Evolutionary conservation across 2,113 vertebrate genomes (phyloP).

Genomic region (Malurus elegans): DNA sequence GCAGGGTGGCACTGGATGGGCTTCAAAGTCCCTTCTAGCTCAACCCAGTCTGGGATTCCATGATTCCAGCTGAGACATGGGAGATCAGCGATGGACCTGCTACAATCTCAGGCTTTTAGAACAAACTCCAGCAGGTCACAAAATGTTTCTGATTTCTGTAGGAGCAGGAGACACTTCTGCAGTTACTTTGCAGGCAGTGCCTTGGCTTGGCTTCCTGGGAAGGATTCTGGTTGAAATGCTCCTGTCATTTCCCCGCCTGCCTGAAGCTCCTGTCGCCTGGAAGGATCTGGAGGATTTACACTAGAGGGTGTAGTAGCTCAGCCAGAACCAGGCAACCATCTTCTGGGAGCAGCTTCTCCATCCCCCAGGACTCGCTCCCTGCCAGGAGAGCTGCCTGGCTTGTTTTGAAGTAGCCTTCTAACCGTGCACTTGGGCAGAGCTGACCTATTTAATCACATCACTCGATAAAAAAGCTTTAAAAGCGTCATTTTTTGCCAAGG

Average conservation of each 20-base stretch:
- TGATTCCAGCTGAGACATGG: neutral
- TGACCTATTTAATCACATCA: neutral
- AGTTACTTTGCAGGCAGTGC: neutral
- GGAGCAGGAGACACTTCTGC: neutral
- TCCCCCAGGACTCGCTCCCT: neutral
- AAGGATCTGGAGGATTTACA: neutral
- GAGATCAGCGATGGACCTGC: neutral
- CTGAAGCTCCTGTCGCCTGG: neutral
- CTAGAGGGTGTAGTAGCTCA: constrained; percentile 51
- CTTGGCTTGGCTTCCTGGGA: neutral
- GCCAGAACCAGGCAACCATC: constrained; percentile 12
- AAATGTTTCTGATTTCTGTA: neutral
- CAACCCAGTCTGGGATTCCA: neutral
- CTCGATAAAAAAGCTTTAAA: neutral
- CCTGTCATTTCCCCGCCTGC: neutral
- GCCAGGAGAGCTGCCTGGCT: neutral
- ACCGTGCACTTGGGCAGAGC: neutral
- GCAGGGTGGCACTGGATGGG: fast-evolving
- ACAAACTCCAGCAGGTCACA: fast-evolving
- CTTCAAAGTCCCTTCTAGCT: fast-evolving
- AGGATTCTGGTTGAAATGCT: neutral
- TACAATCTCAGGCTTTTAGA: neutral
- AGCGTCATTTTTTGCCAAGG: neutral
- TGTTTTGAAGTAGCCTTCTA: neutral
- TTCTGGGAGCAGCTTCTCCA: neutral